Base-by-base conservation (phyloP, 2,797 vertebrate genomes). In the Microhierax caerulescens region DNA sequence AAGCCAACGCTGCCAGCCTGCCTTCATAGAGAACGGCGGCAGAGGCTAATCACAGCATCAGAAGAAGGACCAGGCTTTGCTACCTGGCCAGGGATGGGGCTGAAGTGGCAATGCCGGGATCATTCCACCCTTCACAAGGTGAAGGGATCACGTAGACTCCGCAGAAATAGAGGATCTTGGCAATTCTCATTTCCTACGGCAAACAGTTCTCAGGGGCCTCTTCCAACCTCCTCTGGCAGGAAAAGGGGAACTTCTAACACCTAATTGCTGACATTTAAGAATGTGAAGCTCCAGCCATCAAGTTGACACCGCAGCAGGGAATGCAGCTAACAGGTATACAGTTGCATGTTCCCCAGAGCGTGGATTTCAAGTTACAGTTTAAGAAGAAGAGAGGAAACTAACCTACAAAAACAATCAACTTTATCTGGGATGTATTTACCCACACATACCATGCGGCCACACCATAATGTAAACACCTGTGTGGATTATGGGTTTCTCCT, bases 201-300 rank as follows among this genome's bases (percentile, higher is more conserved):
- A 87, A 94, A 91, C 72, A 28, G 81, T 63, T 96, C 93, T 94
- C 92, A 77, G 60, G 90, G 84, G 94, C 53, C 86, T 94, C 78
- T 47, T 92, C 77, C 74, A 94, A 57, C 51, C 90, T 93, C 70
- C 92, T 76, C 90, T 50, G 5, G 93, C 94, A 97, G 93, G 94
- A 96, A 96, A 88, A 87, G 32, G 32, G 60, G 84, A 95, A 87
- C 86, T 75, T 95, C 84, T 61, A 47, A 77, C 96, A 95, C 92
- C 91, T 96, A 7, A 92, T 95, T 1, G 27, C 88, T 96, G 92
- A 93, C 92, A 95, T 85, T 96, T 91, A 93, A 93, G 77, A 96
- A 94, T 4, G 92, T 53, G 75, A 87, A 81, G 92, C 92, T 69
- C 79, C 85, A 91, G 63, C 90, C 95, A 65, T 56, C 74, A 34